Evolutionary conservation across 1,140 invertebrate genomes (phyloP), one percentile per base, ranked within the genome.

Genomic region (Hylaeus volcanicus): DNA sequence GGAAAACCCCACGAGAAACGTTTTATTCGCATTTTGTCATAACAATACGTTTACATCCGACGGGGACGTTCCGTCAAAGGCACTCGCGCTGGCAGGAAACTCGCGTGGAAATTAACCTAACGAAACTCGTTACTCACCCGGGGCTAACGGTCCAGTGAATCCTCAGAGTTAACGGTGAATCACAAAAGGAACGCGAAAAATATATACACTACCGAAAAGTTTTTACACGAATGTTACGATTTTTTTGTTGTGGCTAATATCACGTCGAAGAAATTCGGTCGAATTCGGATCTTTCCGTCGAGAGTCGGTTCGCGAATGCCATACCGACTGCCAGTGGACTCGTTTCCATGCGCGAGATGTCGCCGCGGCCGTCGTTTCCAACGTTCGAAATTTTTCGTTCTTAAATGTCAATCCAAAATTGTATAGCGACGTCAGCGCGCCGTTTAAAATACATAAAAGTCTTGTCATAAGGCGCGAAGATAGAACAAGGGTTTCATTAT

Each of bases 191-290:
- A 81, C 75, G 69, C 74, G 82, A 86, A 87, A 82, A 86, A 79
- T 86, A 87, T 70, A 83, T 61, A 79, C 65, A 51, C 66, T 83
- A 79, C 80, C 69, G 85, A 89, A 88, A 91, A 90, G 77, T 89
- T 90, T 90, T 92, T 86, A 80, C 82, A 73, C 87, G 88, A 90
- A 81, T 88, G 85, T 85, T 85, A 86, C 80, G 80, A 90, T 89
- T 89, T 90, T 92, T 91, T 90, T 90, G 88, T 92, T 92, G 85
- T 91, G 87, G 88, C 91, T 91, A 91, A 88, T 92, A 89, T 88
- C 89, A 92, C 90, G 90, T 83, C 88, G 85, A 85, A 82, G 71
- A 90, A 89, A 88, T 90, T 90, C 89, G 90, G 86, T 81, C 74
- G 41, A 9, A 39, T 69, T 90, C 90, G 90, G 74, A 60, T 45